phyloP scores from a whole-genome alignment of 2,797 vertebrate genomes.

The Diceros bicornis region DNA sequence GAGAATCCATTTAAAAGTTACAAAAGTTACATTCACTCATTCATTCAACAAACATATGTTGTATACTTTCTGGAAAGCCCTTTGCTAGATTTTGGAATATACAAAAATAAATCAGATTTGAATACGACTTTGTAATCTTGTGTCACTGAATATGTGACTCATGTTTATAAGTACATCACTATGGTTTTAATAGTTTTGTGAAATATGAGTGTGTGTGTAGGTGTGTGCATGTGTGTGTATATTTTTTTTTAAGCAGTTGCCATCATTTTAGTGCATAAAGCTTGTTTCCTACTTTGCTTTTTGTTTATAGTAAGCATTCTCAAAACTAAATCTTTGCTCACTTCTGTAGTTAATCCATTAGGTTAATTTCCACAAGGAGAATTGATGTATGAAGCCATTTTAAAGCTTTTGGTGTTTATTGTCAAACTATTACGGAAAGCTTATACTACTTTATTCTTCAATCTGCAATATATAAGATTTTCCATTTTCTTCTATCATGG shows the following conservation, averaged over 20 bases:
- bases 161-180: neutral
- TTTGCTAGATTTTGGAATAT: neutral
- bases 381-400: neutral
- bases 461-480: neutral
- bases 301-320: neutral
- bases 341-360: conserved; percentile 6
- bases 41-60: conserved; percentile 38
- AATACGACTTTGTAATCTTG: neutral
- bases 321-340: conserved; percentile 10
- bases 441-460: neutral
- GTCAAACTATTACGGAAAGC: conserved; percentile 11
- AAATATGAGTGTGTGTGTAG: neutral
- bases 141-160: neutral
- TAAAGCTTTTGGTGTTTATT: conserved; percentile 1
- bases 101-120: neutral
- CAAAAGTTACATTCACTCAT: neutral
- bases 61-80: neutral
- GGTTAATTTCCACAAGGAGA: conserved; percentile 29
- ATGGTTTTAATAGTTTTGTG: neutral
- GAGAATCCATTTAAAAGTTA: neutral
- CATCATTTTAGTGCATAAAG: neutral
- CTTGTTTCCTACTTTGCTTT: neutral
- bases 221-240: too few species aligned
- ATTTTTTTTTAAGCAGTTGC: neutral
- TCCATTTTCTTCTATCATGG: conserved; percentile 33